phyloP scores from a whole-genome alignment of 2,797 vertebrate genomes.

The Eutrigla gurnardus region DNA sequence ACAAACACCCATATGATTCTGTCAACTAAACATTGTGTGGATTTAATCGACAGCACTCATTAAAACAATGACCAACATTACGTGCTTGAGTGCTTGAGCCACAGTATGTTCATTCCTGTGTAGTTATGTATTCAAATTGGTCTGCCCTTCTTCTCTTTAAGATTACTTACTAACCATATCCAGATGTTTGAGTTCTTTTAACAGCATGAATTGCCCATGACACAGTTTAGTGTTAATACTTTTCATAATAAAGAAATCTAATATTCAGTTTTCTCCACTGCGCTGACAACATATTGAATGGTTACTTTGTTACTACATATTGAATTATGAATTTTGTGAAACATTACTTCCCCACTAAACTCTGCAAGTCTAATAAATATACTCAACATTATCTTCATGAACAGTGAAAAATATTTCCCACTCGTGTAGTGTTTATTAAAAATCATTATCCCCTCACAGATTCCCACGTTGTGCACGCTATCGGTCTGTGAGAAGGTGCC shows the following conservation, averaged over 20 bases:
- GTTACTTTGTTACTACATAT: background rate
- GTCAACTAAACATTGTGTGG: too few relatives aligned
- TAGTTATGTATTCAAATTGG: background rate
- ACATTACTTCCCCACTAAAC: background rate
- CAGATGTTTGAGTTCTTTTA: conserved; percentile 6
- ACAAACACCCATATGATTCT: too few relatives aligned
- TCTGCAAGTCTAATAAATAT: background rate
- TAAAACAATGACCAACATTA: conserved; percentile 20
- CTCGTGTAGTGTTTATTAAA: background rate
- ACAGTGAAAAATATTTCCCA: background rate
- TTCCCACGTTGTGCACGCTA: conserved; percentile 33
- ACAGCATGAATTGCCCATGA: background rate
- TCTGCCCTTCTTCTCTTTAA: background rate
- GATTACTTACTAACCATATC: background rate
- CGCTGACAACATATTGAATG: background rate
- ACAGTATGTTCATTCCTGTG: background rate
- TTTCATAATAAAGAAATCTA: background rate
- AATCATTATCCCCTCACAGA: conserved; percentile 12
- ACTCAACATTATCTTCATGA: background rate
- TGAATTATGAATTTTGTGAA: background rate
- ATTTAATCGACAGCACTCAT: background rate
- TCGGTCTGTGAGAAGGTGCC: conserved; percentile 54
- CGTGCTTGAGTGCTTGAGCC: background rate
- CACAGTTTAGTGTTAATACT: conserved; percentile 4
- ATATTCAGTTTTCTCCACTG: background rate